Base-by-base conservation (phyloP, 2,888 invertebrate genomes). In the Sinopyrophorus schimmeli region DNA sequence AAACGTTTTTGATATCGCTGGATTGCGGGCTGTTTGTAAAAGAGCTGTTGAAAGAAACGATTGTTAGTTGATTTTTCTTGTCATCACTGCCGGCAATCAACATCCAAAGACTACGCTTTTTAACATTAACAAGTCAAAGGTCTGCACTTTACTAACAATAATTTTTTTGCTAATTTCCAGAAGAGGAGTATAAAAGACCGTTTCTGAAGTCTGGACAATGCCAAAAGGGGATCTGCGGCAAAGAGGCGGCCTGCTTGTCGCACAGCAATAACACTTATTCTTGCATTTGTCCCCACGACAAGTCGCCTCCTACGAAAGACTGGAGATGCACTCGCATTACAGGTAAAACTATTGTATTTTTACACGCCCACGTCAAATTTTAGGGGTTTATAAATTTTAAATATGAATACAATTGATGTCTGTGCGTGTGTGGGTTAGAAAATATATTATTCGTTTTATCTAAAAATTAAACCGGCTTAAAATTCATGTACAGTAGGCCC, bases 261-360 rank as follows among this genome's bases (percentile, higher is more conserved):
- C 69, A 73, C 55, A 67, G 74, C 38, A 77, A 79, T 46, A 72
- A 74, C 30, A 75, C 75, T 3, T 80, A 82, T 61, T 78, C 75
- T 35, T 87, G 86, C 65, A 72, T 83, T 3, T 87, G 86, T 65
- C 83, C 86, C 1, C 81, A 83, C 57, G 84, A 84, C 61, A 76
- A 76, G n/a, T 75, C 77, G 31, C 78, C 78, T 1, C 82, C 83
- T 5, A 83, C 81, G 12, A 70, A 74, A 14, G 81, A 82, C 59
- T 78, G 80, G 55, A 78, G 76, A 55, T 82, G 83, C 61, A 77
- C 75, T 55, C 76, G 84, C 53, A 75, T 76, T 44, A 81, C 79
- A 66, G 82, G 84, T 82, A 71, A n/a, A n/a, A 20, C 17, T 21
- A 40, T 23, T 21, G 30, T 35, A 17, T 35, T 16, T 32, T 34